These are phyloP conservation scores for Phyllopteryx taeniolatus DNA, from an alignment of 2,113 vertebrate species.

Conservation along the genomic window DNA sequence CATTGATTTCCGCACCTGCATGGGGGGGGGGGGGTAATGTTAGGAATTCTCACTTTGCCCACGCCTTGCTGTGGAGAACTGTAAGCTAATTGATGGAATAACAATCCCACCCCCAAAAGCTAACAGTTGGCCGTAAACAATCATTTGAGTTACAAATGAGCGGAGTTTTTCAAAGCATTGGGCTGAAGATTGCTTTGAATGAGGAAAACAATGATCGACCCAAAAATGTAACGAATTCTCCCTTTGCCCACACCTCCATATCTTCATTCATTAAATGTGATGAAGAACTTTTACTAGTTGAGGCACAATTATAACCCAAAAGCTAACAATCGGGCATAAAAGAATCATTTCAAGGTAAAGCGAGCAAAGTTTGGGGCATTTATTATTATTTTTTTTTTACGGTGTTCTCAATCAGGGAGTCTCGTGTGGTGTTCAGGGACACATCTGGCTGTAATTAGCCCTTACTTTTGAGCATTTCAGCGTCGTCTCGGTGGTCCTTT, in stretches of 20 bases:
- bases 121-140: neutral
- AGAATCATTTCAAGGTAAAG: neutral
- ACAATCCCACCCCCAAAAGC: neutral
- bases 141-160: too few species aligned
- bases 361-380: too few species aligned
- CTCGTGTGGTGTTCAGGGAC: neutral
- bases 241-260: neutral
- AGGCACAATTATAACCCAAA: neutral
- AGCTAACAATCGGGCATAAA: neutral
- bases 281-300: neutral
- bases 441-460: conserved; percentile 23
- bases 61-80: neutral
- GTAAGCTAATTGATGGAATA: neutral
- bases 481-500: neutral
- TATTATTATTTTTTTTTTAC: neutral
- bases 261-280: neutral
- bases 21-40: neutral
- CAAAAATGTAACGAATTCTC: neutral
- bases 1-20: too few species aligned
- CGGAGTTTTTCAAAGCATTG: too few species aligned
- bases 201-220: too few species aligned
- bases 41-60: neutral
- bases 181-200: too few species aligned
- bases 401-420: neutral
- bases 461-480: neutral